Conservation (phyloP, 2,113 vertebrate genomes). For the Genyomyrus donnyi region DNA sequence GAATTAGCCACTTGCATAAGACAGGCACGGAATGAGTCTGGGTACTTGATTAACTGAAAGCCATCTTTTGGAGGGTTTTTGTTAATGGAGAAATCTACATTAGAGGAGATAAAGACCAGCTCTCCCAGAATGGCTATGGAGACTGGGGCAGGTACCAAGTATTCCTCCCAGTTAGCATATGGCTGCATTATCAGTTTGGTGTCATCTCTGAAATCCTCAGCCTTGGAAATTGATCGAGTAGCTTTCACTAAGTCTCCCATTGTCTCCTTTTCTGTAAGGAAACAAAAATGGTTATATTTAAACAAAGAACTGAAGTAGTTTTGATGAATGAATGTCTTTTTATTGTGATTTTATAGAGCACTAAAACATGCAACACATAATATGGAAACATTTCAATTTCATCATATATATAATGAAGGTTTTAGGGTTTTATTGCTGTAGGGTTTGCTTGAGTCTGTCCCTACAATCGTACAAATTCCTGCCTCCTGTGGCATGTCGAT, state of each 20-base stretch:
- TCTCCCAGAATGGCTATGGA: conserved; percentile 45
- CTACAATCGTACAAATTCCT: no score
- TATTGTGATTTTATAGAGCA: no score
- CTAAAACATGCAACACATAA: background rate
- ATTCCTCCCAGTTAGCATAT: no score
- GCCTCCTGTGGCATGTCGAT: no score
- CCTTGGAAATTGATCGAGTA: no score
- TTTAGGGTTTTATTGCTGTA: background rate
- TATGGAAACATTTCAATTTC: background rate
- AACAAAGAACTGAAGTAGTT: background rate
- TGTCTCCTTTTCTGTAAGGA: no score
- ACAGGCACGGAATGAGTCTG: conserved; percentile 24
- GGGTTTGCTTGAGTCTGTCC: no score
- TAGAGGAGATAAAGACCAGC: conserved; percentile 33
- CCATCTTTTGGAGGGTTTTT: conserved; percentile 24
- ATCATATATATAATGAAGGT: background rate
- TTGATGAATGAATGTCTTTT: no score
- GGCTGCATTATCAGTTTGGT: no score
- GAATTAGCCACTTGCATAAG: conserved; percentile 38
- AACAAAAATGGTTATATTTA: no score
- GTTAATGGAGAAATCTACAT: conserved; percentile 38
- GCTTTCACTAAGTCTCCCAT: no score
- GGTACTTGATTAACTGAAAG: conserved; percentile 33
- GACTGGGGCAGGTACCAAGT: background rate
- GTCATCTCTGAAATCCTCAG: no score